phyloP scores from a whole-genome alignment of 2,888 invertebrate species.

The Macrophya alboannulata region DNA sequence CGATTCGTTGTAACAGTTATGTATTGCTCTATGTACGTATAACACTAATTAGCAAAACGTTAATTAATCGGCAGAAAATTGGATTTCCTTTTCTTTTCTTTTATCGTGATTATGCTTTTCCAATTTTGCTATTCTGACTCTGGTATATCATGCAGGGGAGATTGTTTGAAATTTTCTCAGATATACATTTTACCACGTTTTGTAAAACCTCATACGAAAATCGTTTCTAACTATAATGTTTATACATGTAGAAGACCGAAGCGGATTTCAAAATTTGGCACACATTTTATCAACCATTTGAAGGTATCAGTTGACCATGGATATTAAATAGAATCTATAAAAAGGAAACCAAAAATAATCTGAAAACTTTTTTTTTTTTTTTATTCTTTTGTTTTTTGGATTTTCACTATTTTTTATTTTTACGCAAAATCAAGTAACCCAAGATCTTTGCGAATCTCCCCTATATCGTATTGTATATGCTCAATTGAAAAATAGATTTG shows the following conservation, averaged over 20 bases:
- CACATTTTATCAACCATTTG: not conserved
- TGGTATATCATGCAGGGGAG: not conserved
- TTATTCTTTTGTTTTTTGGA: too few species aligned
- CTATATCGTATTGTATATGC: too few species aligned
- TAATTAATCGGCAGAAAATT: not conserved
- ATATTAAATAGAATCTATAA: not conserved
- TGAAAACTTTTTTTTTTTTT: too few species aligned
- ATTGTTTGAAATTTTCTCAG: not conserved
- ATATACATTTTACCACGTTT: too few species aligned
- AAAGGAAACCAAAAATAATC: not conserved
- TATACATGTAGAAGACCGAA: not conserved
- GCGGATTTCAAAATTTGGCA: slow-evolving; percentile 6
- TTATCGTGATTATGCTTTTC: not conserved
- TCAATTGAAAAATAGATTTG: too few species aligned
- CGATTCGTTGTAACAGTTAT: slow-evolving; percentile 39
- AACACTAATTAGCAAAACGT: slow-evolving; percentile 24
- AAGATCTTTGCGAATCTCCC: not conserved
- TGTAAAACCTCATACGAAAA: too few species aligned
- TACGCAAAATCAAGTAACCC: not conserved
- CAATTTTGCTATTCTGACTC: not conserved
- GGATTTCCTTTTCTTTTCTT: not conserved
- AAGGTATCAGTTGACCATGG: not conserved
- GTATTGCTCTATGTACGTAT: slow-evolving; percentile 41
- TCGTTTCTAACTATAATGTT: not conserved
- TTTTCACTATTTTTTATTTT: not conserved